A percentile compares a stretch with the other conserved stretches of the same genome.
These are phyloP conservation scores for Catharus minimus DNA, from an alignment of 2,113 vertebrate species.

Conservation along the genomic window DNA sequence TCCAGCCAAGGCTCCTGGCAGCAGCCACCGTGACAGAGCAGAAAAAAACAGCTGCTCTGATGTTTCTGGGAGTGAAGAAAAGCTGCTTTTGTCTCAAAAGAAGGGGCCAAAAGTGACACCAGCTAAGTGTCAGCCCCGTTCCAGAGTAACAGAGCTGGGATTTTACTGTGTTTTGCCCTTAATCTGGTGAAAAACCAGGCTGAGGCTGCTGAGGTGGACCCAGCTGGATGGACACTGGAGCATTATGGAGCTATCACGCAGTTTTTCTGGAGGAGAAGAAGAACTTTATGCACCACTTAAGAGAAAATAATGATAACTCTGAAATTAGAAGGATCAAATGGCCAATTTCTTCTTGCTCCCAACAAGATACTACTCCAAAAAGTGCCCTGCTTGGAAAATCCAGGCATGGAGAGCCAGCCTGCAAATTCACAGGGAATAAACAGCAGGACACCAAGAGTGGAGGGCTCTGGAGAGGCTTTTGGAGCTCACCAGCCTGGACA, in stretches of 20 bases:
- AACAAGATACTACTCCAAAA: not conserved
- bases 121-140: rapidly evolving
- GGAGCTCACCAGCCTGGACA: not conserved
- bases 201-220: not conserved
- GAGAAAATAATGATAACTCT: not conserved
- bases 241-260: rapidly evolving
- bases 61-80: not conserved
- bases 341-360: not conserved
- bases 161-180: not conserved
- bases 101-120: not conserved
- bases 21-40: not conserved
- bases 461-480: not conserved
- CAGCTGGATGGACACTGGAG: not conserved
- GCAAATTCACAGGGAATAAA: not conserved
- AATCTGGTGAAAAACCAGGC: not conserved
- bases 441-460: not conserved
- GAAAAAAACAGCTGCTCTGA: not conserved
- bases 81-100: not conserved
- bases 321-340: not conserved
- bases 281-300: not conserved
- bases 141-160: not conserved
- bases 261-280: not conserved
- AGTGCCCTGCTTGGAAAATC: not conserved
- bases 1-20: not conserved
- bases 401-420: not conserved